These are phyloP conservation scores for Caenorhabditis inopinata DNA, from an alignment of 1,140 invertebrate genomes.

Conservation along the genomic window DNA sequence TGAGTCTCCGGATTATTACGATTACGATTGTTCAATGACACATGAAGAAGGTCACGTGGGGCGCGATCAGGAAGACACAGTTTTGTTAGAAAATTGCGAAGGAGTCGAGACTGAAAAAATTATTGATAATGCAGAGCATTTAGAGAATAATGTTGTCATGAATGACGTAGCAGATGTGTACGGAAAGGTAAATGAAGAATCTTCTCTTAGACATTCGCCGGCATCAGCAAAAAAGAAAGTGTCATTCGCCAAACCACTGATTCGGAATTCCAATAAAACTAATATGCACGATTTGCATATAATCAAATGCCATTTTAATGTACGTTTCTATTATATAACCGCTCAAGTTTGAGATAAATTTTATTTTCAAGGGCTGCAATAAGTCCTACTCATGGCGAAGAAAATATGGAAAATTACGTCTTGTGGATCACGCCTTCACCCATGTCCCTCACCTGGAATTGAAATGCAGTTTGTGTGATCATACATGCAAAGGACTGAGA, in stretches of 20 bases:
- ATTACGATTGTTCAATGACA: too few species aligned
- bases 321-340: not conserved
- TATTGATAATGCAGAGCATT: too few species aligned
- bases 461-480: not conserved
- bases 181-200: too few species aligned
- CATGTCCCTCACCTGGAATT: not conserved
- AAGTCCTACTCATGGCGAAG: not conserved
- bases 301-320: not conserved
- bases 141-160: too few species aligned
- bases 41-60: too few species aligned
- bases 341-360: too few species aligned
- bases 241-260: not conserved
- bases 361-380: not conserved
- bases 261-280: not conserved
- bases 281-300: not conserved
- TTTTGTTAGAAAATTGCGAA: too few species aligned
- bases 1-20: too few species aligned
- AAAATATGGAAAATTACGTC: not conserved
- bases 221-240: not conserved
- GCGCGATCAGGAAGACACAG: too few species aligned
- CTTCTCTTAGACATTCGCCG: too few species aligned
- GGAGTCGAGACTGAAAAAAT: too few species aligned
- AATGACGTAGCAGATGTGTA: too few species aligned
- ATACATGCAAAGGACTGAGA: not conserved
- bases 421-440: not conserved